Conservation (phyloP, 53 echinoderm and acorn worm species). For the Paracentrotus lividus region DNA sequence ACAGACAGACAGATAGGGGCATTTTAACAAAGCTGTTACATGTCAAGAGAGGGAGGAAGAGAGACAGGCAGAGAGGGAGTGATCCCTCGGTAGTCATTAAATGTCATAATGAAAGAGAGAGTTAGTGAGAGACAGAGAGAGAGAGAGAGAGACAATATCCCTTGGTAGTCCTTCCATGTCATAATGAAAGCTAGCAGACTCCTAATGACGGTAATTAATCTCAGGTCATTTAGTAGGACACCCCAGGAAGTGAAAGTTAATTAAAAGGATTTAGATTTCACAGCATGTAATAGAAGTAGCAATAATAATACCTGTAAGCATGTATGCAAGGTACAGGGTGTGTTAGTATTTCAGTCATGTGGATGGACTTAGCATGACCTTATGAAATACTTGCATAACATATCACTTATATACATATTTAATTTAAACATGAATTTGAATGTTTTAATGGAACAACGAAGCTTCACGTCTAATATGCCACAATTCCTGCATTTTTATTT, state of each 20-base stretch:
- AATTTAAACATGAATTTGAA: no score
- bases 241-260: conserved; percentile 45
- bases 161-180: not conserved
- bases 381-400: not conserved
- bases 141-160: no score
- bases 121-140: not conserved
- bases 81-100: no score
- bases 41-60: not conserved
- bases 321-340: not conserved
- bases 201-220: conserved; percentile 30
- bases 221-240: not conserved
- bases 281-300: not conserved
- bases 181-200: not conserved
- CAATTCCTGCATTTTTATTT: no score
- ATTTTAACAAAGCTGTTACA: not conserved
- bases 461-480: no score
- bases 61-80: no score
- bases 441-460: no score
- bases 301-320: not conserved
- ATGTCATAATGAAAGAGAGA: not conserved
- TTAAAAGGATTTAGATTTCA: conserved; percentile 46
- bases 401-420: no score
- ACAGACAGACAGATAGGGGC: no score
- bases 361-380: conserved; percentile 21
- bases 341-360: conserved; percentile 1